These are phyloP conservation scores for Palythoa heliodiscus DNA, from an alignment of 92 coral and sea anemone genomes.

Conservation along the genomic window DNA sequence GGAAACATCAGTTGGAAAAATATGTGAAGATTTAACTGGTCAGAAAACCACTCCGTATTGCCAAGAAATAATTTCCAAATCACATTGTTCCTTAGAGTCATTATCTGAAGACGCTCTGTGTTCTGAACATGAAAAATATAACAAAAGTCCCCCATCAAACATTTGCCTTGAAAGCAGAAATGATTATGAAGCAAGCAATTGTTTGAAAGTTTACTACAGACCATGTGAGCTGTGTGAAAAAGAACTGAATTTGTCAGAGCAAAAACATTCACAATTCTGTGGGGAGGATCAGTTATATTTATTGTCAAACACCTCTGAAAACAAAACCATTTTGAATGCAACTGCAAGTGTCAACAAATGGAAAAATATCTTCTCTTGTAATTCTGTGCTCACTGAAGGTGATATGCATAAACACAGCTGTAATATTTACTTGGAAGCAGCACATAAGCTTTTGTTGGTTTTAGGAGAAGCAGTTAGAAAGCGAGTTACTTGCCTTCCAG, in stretches of 20 bases:
- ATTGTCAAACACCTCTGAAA: background rate
- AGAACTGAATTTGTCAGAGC: conserved; percentile 4
- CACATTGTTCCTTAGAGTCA: background rate
- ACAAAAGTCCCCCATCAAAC: background rate
- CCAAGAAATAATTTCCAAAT: background rate
- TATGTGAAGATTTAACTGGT: background rate
- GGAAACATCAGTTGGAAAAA: background rate
- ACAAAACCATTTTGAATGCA: background rate
- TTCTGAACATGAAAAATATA: background rate
- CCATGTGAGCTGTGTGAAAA: background rate
- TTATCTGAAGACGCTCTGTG: background rate
- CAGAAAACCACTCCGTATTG: background rate
- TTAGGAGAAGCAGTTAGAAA: conserved; percentile 87
- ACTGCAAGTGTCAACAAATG: background rate
- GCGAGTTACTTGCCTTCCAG: conserved; percentile 84
- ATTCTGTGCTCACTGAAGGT: background rate
- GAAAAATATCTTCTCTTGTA: background rate
- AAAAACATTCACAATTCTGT: background rate
- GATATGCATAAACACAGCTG: background rate
- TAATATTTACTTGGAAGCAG: conserved; percentile 20
- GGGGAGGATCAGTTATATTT: background rate
- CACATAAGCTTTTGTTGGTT: conserved; percentile 52
- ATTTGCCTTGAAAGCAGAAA: background rate
- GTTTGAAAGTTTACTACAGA: background rate
- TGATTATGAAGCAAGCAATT: background rate